Evolutionary conservation across 2,113 vertebrate species (phyloP), one percentile per base, ranked within the genome.

Genomic region (Gallinago jamesoni): DNA sequence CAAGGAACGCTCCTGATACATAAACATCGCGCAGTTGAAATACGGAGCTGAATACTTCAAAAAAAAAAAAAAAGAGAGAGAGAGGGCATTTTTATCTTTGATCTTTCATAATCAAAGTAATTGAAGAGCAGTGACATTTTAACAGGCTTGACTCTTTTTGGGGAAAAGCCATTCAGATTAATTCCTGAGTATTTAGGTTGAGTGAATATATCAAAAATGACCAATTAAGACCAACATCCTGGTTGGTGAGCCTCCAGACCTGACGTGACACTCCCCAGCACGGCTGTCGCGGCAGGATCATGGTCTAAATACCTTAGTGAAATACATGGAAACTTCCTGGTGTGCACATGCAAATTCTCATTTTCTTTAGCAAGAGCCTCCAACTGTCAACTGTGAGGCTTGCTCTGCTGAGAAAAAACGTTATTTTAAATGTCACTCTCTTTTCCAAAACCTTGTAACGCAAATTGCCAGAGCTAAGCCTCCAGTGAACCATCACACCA

Each of bases 171-270:
- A 89, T 77, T 87, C 87, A 96, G 97, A 96, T 90, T 84, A 94
- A 97, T 98, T 98, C 97, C 98, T 98, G 98, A 98, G 97, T 96
- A 97, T 94, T 96, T 91, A 87, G 70, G 41, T 92, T 90, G 94
- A 82, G 53, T 66, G 78, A 92, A 80, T 74, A 28, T 84, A 97
- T 87, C 79, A 93, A 94, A 94, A 84, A 14, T 0, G 1, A 88
- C 52, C 67, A 85, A 33, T 73, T 88, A 84, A 66, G 14, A 87
- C 63, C 81, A 94, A 74, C 37, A 72, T 56, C 73, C 67, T 76
- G 59, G 68, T 83, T 73, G 84, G 50, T 68, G 73, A 93, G 57
- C 37, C 77, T 78, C 67, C 66, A n/a, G 67, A 48, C 84, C 78
- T 57, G 55, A 77, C 66, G 48, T 39, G 77, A 76, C 68, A 22